phyloP scores from a whole-genome alignment of 2,113 vertebrate species.

The Talpa occidentalis region DNA sequence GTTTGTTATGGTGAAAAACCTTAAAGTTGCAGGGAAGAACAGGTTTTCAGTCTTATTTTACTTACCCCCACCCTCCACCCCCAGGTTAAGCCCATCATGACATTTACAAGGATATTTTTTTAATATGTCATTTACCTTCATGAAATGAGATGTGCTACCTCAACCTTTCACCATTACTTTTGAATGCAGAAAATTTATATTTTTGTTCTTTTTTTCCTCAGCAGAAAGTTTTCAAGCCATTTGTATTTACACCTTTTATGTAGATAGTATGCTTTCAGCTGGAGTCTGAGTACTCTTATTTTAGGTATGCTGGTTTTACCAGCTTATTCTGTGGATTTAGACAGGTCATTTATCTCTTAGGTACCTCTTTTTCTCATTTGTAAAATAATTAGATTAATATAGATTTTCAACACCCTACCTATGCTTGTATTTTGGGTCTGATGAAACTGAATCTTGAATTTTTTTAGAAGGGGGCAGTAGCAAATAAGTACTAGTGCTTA shows the following conservation, averaged over 20 bases:
- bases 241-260: background rate
- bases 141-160: background rate
- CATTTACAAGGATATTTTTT: background rate
- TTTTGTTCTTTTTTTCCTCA: background rate
- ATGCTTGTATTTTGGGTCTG: background rate
- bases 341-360: background rate
- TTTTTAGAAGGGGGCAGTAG: background rate
- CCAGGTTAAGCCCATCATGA: background rate
- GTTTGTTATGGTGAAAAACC: background rate
- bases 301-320: background rate
- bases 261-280: background rate
- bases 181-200: background rate
- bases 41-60: conserved; percentile 7
- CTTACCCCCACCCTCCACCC: too few relatives aligned
- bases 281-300: background rate
- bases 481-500: background rate
- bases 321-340: background rate
- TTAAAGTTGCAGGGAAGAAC: background rate
- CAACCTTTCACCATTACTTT: background rate
- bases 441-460: background rate
- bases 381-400: conserved; percentile 24
- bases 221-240: background rate
- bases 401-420: background rate
- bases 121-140: background rate
- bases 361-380: conserved; percentile 37